Percentiles rank a stretch among this genome's conserved stretches.
Evolutionary conservation across 2,797 vertebrate genomes (phyloP).

Genomic region (Hybognathus amarus): DNA sequence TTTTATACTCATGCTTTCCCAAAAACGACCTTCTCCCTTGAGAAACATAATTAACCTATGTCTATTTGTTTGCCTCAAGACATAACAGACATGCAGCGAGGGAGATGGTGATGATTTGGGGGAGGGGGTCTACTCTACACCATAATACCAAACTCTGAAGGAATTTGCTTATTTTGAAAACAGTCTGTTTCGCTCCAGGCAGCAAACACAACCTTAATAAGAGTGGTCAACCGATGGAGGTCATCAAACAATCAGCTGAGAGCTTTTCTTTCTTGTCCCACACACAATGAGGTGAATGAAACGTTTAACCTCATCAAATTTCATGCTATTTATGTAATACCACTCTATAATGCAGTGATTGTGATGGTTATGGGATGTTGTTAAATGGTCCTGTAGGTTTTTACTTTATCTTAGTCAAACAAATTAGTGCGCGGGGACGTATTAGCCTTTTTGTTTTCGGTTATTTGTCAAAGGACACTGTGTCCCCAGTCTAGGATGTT

Average conservation of each 20-base stretch:
- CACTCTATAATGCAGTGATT: conserved; percentile 34
- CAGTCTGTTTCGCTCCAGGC: conserved; percentile 23
- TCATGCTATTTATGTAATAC: conserved; percentile 39
- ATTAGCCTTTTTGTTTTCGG: conserved; percentile 58
- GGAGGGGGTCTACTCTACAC: background rate
- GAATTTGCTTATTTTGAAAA: conserved; percentile 50
- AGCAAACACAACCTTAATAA: conserved; percentile 41
- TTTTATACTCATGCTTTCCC: background rate
- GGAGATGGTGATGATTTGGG: conserved; percentile 39
- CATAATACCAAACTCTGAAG: conserved; percentile 16
- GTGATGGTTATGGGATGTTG: conserved; percentile 29
- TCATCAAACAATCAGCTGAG: conserved; percentile 35
- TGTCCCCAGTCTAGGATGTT: conserved; percentile 55
- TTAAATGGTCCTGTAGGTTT: conserved; percentile 31
- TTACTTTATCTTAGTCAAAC: conserved; percentile 55
- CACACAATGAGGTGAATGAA: background rate
- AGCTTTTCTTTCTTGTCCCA: conserved; percentile 4
- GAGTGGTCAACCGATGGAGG: conserved; percentile 18
- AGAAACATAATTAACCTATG: conserved; percentile 33
- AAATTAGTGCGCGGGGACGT: conserved; percentile 58
- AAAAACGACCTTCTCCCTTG: conserved; percentile 29
- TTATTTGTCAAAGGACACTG: conserved; percentile 67
- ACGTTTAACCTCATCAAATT: conserved; percentile 10
- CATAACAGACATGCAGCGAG: conserved; percentile 41
- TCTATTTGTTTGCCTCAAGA: conserved; percentile 43